Base-by-base conservation (phyloP, 2,888 invertebrate species). In the Stenichneumon culpator region DNA sequence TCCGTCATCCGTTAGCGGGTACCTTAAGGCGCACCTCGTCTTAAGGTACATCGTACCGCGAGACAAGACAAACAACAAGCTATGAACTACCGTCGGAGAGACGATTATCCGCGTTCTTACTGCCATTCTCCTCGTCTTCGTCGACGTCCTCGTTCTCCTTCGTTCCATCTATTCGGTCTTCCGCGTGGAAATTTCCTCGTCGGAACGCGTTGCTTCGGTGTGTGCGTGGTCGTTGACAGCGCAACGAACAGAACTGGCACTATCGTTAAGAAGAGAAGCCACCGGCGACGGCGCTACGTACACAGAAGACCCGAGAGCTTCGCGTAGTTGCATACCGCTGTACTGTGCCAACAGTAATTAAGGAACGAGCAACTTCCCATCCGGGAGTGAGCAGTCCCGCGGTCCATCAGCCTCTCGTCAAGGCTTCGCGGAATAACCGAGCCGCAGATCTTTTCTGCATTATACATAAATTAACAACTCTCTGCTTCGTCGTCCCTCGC, bases 311-410 rank as follows among this genome's bases (percentile, higher is more conserved):
- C 44, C 39, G 39, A 39, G 73, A 52, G 54, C 39, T 81, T 47
- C 32, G 47, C 9, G 25, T 16, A 25, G 39, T 32, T 75, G 47
- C 47, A 19, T 68, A 60, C 22, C 32, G 39, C 79, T 75, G 57
- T 44, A 67, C 78, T 74, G 65, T 57, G 79, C 82, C 74, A 84
- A 82, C 75, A 82, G 82, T 82, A 85, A 85, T 85, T 85, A 85
- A 85, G 82, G 67, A 79, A 79, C 69, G 74, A 57, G 74, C 73
- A 80, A 60, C 72, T 68, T 65, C 44, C 44, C 67, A 65, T 65
- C 25, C 73, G 6, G 50, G 67, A 75, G 70, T 77, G 60, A 57
- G 32, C 79, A 57, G 65, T 65, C 52, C 22, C 19, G 11, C 32
- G 65, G 74, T 77, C 39, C 50, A 36, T 70, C 32, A 50, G 47